A percentile compares a stretch with the other conserved stretches of the same genome.
Conservation (phyloP, 1,140 invertebrate species). For the Hydropsyche tenuis region DNA sequence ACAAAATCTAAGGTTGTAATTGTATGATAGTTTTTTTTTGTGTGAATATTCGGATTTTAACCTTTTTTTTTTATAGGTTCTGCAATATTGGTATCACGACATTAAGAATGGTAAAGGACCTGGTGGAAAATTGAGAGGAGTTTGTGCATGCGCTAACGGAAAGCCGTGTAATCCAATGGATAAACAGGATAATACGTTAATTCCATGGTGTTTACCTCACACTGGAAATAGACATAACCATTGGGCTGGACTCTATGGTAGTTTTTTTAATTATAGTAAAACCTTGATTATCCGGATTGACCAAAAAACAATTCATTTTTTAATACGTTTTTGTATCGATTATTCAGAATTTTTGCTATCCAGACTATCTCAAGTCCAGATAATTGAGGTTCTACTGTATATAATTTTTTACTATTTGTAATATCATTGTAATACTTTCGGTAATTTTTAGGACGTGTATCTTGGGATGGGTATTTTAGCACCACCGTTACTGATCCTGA, state of each 20-base stretch:
- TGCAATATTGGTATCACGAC: constrained; percentile 75
- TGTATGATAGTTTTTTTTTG: constrained; percentile 23
- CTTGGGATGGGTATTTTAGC: constrained; percentile 86
- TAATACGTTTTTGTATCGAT: too few species aligned
- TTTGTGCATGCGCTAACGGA: constrained; percentile 77
- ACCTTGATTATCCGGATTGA: too few species aligned
- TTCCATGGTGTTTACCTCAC: constrained; percentile 91
- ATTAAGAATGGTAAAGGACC: constrained; percentile 68
- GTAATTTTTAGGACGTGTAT: constrained; percentile 70
- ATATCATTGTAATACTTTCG: too few species aligned
- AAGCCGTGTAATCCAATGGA: constrained; percentile 73
- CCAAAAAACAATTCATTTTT: too few species aligned
- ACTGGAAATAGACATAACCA: constrained; percentile 87
- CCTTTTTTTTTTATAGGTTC: constrained; percentile 54
- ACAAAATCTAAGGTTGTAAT: constrained; percentile 65
- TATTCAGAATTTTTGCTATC: too few species aligned
- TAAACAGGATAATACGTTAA: constrained; percentile 83
- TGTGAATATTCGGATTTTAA: not conserved
- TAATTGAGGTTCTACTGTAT: too few species aligned
- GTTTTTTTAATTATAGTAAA: constrained; percentile 48
- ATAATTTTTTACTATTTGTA: too few species aligned
- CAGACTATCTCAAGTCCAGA: too few species aligned
- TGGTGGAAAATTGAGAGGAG: constrained; percentile 72
- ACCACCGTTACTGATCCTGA: constrained; percentile 91
- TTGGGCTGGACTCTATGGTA: constrained; percentile 76